Evolutionary conservation across 2,888 invertebrate species (phyloP).

Genomic region (Temnothorax unifasciatus): DNA sequence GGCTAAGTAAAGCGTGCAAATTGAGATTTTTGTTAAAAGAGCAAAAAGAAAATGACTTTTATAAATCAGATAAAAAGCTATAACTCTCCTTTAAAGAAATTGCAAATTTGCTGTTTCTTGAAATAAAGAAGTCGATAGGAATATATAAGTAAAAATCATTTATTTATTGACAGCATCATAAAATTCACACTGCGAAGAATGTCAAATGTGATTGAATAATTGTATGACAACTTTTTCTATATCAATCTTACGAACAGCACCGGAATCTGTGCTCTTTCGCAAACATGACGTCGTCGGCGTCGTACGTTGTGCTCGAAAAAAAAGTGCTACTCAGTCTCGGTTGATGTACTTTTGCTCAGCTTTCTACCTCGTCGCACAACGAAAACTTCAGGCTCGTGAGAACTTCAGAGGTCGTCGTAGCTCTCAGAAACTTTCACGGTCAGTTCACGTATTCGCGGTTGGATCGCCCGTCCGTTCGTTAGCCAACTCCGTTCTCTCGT

Average conservation of each 20-base stretch:
- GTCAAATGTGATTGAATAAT: background rate
- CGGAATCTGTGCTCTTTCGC: background rate
- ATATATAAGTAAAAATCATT: background rate
- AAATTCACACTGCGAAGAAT: background rate
- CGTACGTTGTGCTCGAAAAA: background rate
- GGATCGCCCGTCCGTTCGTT: constrained; percentile 69
- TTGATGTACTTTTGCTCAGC: constrained; percentile 5
- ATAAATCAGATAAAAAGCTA: background rate
- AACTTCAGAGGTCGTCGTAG: constrained; percentile 53
- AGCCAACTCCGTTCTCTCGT: constrained; percentile 56
- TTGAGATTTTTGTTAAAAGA: background rate
- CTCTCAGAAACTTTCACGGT: constrained; percentile 69
- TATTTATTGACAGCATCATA: background rate
- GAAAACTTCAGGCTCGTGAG: constrained; percentile 34
- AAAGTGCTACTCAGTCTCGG: background rate
- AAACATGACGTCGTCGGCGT: background rate
- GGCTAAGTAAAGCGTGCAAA: background rate
- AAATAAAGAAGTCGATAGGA: background rate
- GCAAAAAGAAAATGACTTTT: background rate
- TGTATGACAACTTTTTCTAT: background rate
- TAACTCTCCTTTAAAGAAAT: background rate
- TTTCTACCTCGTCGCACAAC: constrained; percentile 16
- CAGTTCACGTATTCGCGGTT: constrained; percentile 63
- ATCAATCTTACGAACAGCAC: background rate
- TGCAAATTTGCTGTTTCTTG: background rate